These are phyloP conservation scores for Balaenoptera acutorostrata DNA, from an alignment of 2,113 vertebrate genomes.

Conservation along the genomic window DNA sequence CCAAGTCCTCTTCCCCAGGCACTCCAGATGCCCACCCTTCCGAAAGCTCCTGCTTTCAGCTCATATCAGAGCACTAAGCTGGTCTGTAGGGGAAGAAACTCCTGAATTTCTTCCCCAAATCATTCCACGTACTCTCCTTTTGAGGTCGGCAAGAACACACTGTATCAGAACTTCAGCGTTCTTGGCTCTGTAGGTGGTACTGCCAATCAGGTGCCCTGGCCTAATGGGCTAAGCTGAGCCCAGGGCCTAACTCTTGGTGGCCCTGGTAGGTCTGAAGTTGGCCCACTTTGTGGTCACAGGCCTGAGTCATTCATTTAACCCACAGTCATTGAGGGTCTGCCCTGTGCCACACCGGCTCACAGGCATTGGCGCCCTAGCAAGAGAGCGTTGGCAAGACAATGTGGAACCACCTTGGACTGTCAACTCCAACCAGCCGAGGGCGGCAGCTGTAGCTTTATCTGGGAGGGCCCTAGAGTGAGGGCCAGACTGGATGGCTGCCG, in stretches of 20 bases:
- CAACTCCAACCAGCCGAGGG: not conserved
- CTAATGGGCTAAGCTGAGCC: not conserved
- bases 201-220: not conserved
- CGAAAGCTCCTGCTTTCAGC: not conserved
- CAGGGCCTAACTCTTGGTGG: not conserved
- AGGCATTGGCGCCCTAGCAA: not conserved
- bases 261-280: not conserved
- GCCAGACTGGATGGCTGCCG: fast-evolving
- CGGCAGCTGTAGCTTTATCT: not conserved
- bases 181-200: not conserved
- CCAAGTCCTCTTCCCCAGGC: not conserved
- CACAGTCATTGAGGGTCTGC: not conserved
- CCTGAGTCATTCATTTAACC: not conserved
- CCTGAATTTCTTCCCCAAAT: not conserved
- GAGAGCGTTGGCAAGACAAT: not conserved
- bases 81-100: not conserved
- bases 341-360: not conserved
- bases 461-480: not conserved
- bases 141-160: not conserved
- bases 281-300: not conserved
- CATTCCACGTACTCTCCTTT: not conserved
- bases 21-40: not conserved
- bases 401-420: not conserved
- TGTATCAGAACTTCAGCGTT: not conserved
- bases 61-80: not conserved